A percentile compares a stretch with the other conserved stretches of the same genome.
Conservation (phyloP, 2,888 invertebrate species). For the Coelopa pilipes region DNA sequence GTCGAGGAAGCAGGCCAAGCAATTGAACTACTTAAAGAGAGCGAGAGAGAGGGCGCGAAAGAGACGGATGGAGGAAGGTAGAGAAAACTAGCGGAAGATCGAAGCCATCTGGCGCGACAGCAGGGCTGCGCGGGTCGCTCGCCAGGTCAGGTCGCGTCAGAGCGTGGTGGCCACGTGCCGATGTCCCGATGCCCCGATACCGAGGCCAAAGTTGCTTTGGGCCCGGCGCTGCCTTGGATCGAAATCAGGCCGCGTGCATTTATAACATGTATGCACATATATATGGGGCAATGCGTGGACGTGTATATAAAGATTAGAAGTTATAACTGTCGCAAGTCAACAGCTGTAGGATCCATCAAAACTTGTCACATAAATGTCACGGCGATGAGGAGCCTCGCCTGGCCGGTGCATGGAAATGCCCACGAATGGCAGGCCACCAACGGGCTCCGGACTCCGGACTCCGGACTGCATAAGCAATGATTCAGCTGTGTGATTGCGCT, state of each 20-base stretch:
- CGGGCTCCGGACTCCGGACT: not conserved
- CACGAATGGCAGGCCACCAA: conserved; percentile 10
- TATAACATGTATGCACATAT: not conserved
- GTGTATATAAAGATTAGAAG: conserved; percentile 11
- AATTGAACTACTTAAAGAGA: conserved; percentile 10
- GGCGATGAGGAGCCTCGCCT: conserved; percentile 2
- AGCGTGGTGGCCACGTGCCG: conserved; percentile 33
- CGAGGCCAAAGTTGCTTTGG: too few species aligned
- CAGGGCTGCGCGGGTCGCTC: not conserved
- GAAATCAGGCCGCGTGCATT: not conserved
- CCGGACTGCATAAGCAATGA: conserved; percentile 34
- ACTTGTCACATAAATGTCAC: conserved; percentile 51
- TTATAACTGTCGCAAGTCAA: conserved; percentile 37
- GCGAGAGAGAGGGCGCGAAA: not conserved
- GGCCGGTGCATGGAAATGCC: not conserved
- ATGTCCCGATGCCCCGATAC: too few species aligned
- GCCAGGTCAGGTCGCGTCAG: conserved; percentile 26
- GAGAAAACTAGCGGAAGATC: not conserved
- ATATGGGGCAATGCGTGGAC: not conserved
- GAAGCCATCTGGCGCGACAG: not conserved
- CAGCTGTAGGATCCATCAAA: conserved; percentile 49
- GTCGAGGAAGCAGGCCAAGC: conserved; percentile 3
- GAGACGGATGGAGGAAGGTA: conserved; percentile 14
- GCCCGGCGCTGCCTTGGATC: not conserved
- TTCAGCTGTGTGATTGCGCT: conserved; percentile 33